Base-by-base conservation (phyloP, 2,113 vertebrate genomes). In the Aplodontia rufa region DNA sequence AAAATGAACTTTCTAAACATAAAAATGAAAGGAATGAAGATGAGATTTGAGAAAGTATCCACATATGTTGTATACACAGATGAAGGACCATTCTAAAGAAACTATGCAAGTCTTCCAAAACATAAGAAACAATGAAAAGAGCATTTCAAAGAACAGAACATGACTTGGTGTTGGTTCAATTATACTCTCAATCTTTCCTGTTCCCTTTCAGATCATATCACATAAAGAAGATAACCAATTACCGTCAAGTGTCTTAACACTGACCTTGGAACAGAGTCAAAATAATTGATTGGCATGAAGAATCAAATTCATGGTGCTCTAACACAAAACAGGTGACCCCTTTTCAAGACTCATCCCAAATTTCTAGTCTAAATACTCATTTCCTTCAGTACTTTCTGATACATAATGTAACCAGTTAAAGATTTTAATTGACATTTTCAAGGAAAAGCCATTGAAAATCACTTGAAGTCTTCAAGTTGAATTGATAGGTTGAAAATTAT, bases 341-440 rank as follows among this genome's bases (percentile, higher is more conserved):
- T 64, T 89, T 93, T 80, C 32, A 81, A 95, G 37, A 55, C 45
- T 68, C 24, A 47, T 26, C 35, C 55, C n/a, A 96, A 79, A 96
- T 47, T 92, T 90, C 37, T 88, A 86, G 83, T 69, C 26, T 66
- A 86, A 94, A 66, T 89, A 75, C 14, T 69, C 26, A 83, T 89
- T 88, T 91, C 17, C 66, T 66, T 53, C 11, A 10, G 66, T 80
- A 53, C 13, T 58, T 88, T 95, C 91, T 64, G 24, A 93, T 82
- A 74, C 76, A 74, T 32, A 93, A 94, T 85, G 49, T 55, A 95
- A 93, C 72, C 72, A 88, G 66, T 68, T 93, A 84, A 92, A 96
- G 53, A 79, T 91, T 96, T 93, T 96, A 97, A 90, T 79, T 88
- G 91, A 90, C 91, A 95, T 91, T 94, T 96, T 97, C 10, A 96